Base-by-base conservation (phyloP, 2,888 invertebrate species). In the Rotaria sp. region DNA sequence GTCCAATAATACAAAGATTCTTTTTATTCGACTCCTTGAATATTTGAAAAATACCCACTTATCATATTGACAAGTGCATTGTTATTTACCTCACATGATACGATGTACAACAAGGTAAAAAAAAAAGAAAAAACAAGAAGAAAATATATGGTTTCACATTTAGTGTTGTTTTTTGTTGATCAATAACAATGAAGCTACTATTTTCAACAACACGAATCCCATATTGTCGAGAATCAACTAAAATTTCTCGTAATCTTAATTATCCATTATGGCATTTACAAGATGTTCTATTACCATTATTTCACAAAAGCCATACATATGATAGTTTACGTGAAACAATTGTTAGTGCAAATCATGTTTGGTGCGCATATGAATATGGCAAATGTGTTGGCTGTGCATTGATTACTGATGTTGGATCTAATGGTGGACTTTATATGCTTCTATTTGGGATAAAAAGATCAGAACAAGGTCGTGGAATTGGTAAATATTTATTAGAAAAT, bases 381-480 rank as follows among this genome's bases (percentile, higher is more conserved):
- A 67, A 38, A 67, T 67, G 67, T 67, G 11, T 67, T 67, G 67
- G 35, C 4, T 67, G 67, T 67, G 67, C 67, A 21, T 67, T 67
- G 18, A 67, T 67, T 13, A n/a, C 45, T 26, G 45, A 45, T 80
- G 3, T 80, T 3, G 80, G 45, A 26, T 26, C 80, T 4, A 45
- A 45, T 13, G 26, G 80, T 41, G 80, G 45, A 26, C 45, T 80
- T 45, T 80, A 45, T n/a, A 24, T 80, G 1, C 45, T 45, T 1
- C 11, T 80, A 41, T 80, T 80, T 45, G 80, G 80, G 4, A 45
- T 80, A 45, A 80, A 2, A 80, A 21, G 45, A n/a, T 45, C 80
- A n/a, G 41, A 26, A n/a, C 80, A 80, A 80, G 80, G 80, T n/a
- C 41, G 41, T 13, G 80, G 80, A 45, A 45, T 80, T 80, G 80